These are phyloP conservation scores for Aporophyla nigra DNA, from an alignment of 2,888 invertebrate species.

Conservation along the genomic window DNA sequence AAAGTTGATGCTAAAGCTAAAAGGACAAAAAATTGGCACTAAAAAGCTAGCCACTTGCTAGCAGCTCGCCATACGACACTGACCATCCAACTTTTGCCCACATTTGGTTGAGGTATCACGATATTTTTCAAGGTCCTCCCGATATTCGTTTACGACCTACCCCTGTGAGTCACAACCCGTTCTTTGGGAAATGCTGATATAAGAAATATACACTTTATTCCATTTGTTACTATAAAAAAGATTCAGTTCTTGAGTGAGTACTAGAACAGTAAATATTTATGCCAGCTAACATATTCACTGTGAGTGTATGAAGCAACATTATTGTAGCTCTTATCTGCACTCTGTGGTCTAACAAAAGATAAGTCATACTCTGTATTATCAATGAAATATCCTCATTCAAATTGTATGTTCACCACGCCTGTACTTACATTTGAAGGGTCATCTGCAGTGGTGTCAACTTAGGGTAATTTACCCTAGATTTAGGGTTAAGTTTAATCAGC, in stretches of 20 bases:
- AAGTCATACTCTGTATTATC: conserved; percentile 24
- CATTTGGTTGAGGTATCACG: too few species aligned
- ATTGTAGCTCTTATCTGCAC: conserved; percentile 25
- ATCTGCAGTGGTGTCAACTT: too few species aligned
- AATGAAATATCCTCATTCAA: conserved; percentile 27
- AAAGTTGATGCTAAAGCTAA: too few species aligned
- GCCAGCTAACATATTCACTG: not conserved
- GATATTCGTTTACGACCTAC: too few species aligned
- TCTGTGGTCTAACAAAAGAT: conserved; percentile 32
- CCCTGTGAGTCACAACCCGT: too few species aligned
- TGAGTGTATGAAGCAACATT: conserved; percentile 14
- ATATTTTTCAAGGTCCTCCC: too few species aligned
- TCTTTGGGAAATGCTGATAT: not conserved
- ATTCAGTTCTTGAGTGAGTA: not conserved
- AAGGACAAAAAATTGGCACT: too few species aligned
- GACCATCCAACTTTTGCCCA: too few species aligned
- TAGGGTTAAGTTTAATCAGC: too few species aligned
- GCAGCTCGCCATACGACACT: too few species aligned
- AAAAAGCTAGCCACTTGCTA: too few species aligned
- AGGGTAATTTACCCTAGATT: too few species aligned
- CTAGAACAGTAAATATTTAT: conserved; percentile 8
- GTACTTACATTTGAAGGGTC: conserved; percentile 4
- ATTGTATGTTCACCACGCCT: not conserved
- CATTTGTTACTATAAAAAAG: not conserved
- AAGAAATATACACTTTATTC: not conserved